Conservation (phyloP, 2,113 vertebrate genomes). For the Nothocercus nigrocapillus region DNA sequence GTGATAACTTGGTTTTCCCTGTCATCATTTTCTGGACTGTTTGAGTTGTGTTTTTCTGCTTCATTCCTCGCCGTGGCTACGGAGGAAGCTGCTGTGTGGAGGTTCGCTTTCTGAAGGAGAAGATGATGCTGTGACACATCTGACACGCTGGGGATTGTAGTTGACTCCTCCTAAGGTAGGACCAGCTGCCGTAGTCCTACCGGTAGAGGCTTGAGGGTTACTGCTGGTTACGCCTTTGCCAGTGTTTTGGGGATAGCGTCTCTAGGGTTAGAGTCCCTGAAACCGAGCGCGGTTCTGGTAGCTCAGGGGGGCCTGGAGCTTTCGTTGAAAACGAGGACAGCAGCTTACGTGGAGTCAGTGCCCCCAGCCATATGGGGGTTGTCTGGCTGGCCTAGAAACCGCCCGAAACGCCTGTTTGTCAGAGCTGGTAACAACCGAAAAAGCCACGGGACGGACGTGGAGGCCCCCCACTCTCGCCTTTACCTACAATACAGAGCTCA, state of each 20-base stretch:
- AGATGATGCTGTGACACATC: background rate
- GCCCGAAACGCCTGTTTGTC: background rate
- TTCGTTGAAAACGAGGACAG: background rate
- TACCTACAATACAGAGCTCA: slow-evolving; percentile 50
- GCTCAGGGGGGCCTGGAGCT: rapidly evolving
- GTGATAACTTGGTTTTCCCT: background rate
- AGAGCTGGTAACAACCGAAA: background rate
- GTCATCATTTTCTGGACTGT: background rate
- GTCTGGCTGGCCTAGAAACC: background rate
- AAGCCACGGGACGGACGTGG: background rate
- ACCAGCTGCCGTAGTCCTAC: background rate
- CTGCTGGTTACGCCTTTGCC: background rate
- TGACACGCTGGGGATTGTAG: background rate
- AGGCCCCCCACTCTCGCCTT: background rate
- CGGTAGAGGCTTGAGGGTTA: background rate
- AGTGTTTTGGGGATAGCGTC: background rate
- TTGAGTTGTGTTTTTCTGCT: background rate
- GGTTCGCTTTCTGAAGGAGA: background rate
- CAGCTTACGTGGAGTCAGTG: background rate
- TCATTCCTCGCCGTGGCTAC: background rate
- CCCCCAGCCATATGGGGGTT: background rate
- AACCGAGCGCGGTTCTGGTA: background rate
- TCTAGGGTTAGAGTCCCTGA: background rate
- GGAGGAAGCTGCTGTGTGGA: background rate
- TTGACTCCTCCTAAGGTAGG: background rate